Evolutionary conservation across 2,113 vertebrate genomes (phyloP).

Genomic region (Tauraco erythrolophus): DNA sequence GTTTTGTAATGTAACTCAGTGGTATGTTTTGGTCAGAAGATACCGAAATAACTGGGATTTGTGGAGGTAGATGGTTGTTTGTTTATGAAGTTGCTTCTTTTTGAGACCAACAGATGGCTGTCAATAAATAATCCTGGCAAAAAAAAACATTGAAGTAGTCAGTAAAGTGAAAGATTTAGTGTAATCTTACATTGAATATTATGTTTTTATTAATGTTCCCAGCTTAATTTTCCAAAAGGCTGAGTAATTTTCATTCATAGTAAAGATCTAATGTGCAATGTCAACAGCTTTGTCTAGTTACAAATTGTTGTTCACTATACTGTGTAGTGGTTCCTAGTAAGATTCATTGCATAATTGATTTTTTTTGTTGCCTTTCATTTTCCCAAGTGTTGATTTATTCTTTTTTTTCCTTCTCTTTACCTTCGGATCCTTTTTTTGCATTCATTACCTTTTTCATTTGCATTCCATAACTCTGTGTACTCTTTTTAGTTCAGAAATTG

Average conservation of each 20-base stretch:
- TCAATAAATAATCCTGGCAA: not conserved
- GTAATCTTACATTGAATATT: not conserved
- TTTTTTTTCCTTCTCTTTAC: not conserved
- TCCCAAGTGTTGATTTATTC: not conserved
- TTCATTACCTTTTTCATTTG: not conserved
- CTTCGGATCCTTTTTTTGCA: not conserved
- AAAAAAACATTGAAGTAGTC: not conserved
- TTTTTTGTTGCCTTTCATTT: not conserved
- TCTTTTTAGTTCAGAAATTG: not conserved
- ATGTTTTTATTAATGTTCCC: not conserved
- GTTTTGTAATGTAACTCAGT: not conserved
- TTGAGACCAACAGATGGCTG: not conserved
- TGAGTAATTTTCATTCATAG: not conserved
- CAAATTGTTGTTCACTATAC: not conserved
- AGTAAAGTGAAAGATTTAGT: not conserved
- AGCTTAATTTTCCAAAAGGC: not conserved
- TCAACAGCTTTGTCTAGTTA: not conserved
- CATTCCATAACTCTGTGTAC: not conserved
- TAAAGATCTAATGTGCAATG: not conserved
- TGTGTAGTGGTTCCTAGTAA: not conserved
- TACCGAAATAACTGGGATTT: not conserved
- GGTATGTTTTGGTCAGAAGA: not conserved
- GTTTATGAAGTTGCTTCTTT: not conserved
- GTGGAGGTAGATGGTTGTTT: not conserved
- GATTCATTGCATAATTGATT: not conserved